Percentiles rank a stretch among this genome's conserved stretches.
These are phyloP conservation scores for Drosophila repletoides DNA, from an alignment of 1,140 invertebrate genomes.

Conservation along the genomic window DNA sequence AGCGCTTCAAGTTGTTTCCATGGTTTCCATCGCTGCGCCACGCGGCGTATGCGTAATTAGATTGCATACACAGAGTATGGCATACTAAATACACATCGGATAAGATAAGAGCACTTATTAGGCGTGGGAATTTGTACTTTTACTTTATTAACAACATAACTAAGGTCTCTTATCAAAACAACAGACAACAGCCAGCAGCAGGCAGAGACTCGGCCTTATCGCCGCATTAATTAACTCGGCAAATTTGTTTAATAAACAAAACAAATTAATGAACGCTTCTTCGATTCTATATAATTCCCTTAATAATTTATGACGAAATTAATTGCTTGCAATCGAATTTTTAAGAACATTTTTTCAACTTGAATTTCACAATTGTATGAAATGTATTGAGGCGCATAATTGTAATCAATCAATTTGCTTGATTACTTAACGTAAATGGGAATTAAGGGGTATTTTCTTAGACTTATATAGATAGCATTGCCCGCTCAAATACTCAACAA, in stretches of 20 bases:
- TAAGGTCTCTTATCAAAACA: neutral
- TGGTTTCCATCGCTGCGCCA: constrained; percentile 7
- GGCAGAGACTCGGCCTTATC: constrained; percentile 24
- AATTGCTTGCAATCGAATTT: neutral
- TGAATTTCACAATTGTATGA: constrained; percentile 31
- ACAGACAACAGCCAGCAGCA: neutral
- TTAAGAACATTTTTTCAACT: neutral
- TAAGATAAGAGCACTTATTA: constrained; percentile 39
- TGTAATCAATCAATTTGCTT: constrained; percentile 40
- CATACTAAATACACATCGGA: neutral
- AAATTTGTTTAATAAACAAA: constrained; percentile 18
- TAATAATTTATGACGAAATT: too few relatives aligned
- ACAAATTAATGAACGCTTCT: neutral
- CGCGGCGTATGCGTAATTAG: constrained; percentile 54
- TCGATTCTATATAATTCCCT: too few relatives aligned
- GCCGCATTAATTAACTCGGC: constrained; percentile 40
- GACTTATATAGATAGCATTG: neutral
- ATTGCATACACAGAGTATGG: neutral
- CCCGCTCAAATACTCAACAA: too few relatives aligned
- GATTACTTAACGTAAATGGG: constrained; percentile 5
- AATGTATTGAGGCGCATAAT: constrained; percentile 1
- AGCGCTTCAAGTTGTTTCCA: constrained; percentile 24
- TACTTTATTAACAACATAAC: constrained; percentile 14
- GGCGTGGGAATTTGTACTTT: constrained; percentile 29
- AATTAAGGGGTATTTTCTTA: neutral